Base-by-base conservation (phyloP, 2,113 vertebrate genomes). In the Phylloscopus trochiloides region DNA sequence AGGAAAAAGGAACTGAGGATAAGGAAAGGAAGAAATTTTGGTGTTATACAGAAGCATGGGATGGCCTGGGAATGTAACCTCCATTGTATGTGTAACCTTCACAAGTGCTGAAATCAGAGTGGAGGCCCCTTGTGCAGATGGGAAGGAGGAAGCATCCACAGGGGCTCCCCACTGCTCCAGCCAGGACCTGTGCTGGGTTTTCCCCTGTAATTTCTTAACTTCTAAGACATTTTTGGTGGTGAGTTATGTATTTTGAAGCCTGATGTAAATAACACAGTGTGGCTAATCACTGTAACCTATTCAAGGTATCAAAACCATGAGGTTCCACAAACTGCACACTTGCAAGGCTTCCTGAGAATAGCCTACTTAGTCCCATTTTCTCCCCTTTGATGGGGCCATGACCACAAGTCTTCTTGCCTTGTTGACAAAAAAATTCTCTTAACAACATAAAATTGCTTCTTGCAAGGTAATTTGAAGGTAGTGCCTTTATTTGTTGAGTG, bases 331-430 rank as follows among this genome's bases (percentile, higher is more conserved):
- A 21, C 32, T 66, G 29, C 34, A 42, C 20, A 12, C 31, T 50
- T 57, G 14, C 34, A 16, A 42, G 59, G 17, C 43, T 66, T 80
- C 50, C 26, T 45, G 21, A 89, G 31, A 74, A 29, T 50, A 70
- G 25, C 48, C 54, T 5, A 0, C 79, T 57, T 91, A 58, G 21
- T 57, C 9, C 7, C 1, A 3, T 84, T 81, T 95, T 72, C 31
- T 55, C 8, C 24, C 2, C 1, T 88, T 72, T 78, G 65, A 26
- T 47, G 32, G 32, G 21, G 6, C 31, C 43, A 68, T 32, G 12
- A 47, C 51, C 0, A 0, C 34, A 48, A 45, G 17, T 78, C 6
- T 50, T 36, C 31, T 65, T 77, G 26, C 18, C 13, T 52, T 22
- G n/a, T 40, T 79, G 67, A 31, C 31, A 54, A 76, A 80, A 26